Conservation (phyloP, 1,140 invertebrate genomes). For the Aplysia californica region DNA sequence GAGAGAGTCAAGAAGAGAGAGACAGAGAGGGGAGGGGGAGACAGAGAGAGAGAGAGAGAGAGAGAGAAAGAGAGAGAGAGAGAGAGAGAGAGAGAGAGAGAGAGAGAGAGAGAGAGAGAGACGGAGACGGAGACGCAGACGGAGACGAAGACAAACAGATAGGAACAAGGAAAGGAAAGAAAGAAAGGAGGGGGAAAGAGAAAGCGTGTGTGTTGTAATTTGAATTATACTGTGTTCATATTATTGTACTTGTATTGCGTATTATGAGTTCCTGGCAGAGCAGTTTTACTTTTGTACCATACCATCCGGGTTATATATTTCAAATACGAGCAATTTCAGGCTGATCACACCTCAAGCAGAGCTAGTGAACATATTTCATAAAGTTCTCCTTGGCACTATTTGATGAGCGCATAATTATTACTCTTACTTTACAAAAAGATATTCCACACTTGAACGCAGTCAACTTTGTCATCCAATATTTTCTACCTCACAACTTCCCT, state of each 20-base stretch:
- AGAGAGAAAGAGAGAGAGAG: background rate
- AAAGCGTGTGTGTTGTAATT: background rate
- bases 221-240: background rate
- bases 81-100: slow-evolving; percentile 11
- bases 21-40: no score
- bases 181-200: background rate
- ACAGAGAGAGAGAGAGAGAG: background rate
- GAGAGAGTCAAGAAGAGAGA: no score
- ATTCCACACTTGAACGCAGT: no score
- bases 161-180: background rate
- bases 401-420: no score
- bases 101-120: slow-evolving; percentile 10
- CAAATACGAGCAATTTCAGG: background rate
- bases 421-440: no score
- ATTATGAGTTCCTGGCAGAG: background rate
- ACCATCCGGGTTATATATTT: background rate
- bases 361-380: background rate
- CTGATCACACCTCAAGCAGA: background rate
- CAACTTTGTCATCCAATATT: no score
- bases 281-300: background rate
- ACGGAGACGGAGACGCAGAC: background rate
- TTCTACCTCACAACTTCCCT: no score
- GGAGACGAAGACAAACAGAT: background rate
- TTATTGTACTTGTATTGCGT: background rate
- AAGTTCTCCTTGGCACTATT: background rate